Evolutionary conservation across 2,113 vertebrate species (phyloP).

Genomic region (Sisor rabdophorus): DNA sequence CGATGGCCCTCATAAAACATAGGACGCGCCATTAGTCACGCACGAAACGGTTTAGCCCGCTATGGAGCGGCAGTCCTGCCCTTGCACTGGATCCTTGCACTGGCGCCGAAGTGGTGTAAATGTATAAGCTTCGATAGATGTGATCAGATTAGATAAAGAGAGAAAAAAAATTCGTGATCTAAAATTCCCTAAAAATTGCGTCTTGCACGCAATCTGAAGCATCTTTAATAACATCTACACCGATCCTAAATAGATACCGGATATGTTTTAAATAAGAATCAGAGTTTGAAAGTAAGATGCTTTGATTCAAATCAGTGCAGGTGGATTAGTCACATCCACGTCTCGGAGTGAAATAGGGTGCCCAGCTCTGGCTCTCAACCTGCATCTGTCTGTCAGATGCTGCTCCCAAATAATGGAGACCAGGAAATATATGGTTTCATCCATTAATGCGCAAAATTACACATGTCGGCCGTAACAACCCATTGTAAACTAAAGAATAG

Average conservation of each 20-base stretch:
- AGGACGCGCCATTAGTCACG: constrained; percentile 5
- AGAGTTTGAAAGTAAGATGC: background rate
- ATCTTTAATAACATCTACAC: background rate
- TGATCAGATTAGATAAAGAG: background rate
- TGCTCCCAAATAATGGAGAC: background rate
- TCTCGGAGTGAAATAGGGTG: constrained; percentile 22
- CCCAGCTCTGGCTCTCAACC: constrained; percentile 10
- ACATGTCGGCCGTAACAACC: constrained; percentile 10
- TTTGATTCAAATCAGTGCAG: constrained; percentile 24
- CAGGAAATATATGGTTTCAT: constrained; percentile 31
- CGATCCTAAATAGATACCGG: background rate
- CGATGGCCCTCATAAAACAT: constrained; percentile 25
- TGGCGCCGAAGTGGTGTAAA: background rate
- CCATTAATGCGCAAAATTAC: constrained; percentile 17
- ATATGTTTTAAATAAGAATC: background rate
- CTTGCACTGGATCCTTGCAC: too few relatives aligned
- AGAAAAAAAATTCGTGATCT: too few relatives aligned
- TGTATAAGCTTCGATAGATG: background rate
- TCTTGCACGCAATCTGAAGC: background rate
- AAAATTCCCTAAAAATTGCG: background rate
- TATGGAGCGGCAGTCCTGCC: background rate
- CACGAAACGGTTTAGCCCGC: constrained; percentile 6
- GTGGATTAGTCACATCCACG: constrained; percentile 46
- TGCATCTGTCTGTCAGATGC: constrained; percentile 21
- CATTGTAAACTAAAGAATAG: background rate